Base-by-base conservation (phyloP, 2,113 vertebrate species). In the Gobio gobio region DNA sequence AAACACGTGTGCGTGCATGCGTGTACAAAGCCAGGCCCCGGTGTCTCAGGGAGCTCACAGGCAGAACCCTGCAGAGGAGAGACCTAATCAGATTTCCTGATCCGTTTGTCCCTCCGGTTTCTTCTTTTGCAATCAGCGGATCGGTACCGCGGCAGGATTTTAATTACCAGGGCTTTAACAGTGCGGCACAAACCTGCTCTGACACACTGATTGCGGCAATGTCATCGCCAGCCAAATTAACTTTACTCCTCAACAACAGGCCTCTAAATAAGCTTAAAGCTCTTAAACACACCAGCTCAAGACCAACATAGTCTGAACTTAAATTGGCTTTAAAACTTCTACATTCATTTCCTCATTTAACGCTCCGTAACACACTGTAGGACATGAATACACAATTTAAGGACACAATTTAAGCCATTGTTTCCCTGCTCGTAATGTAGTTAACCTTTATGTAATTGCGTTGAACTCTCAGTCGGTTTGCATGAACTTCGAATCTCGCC, bases 61-160 rank as follows among this genome's bases (percentile, higher is more conserved):
- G 43, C 78, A 84, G 86, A 86, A 79, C 20, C 61, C 86, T 77
- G 81, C 78, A 8, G 88, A 87, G 89, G 87, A 84, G 88, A 79
- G 90, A 90, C 88, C 89, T 89, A 91, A 91, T 87, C 88, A 88
- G 87, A 92, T 93, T 91, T 90, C 85, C 86, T 85, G 88, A 90
- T 88, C 87, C 85, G 84, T 93, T 91, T 83, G 86, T 90, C 83
- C 82, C 88, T 88, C 88, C 87, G 77, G 86, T 91, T 93, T 92
- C 90, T 91, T 92, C 89, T 88, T 40, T 87, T 78, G 86, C 75
- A 89, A 92, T 93, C 92, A 92, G 91, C 84, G 85, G 89, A 91
- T 91, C 90, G 89, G 86, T 90, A 54, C 82, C 92, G 89, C 93
- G 92, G 93, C 91, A 89, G 90, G 93, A 91, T 92, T 94, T 94